Evolutionary conservation across 2,797 vertebrate genomes (phyloP).

Genomic region (Taenioides sp.): DNA sequence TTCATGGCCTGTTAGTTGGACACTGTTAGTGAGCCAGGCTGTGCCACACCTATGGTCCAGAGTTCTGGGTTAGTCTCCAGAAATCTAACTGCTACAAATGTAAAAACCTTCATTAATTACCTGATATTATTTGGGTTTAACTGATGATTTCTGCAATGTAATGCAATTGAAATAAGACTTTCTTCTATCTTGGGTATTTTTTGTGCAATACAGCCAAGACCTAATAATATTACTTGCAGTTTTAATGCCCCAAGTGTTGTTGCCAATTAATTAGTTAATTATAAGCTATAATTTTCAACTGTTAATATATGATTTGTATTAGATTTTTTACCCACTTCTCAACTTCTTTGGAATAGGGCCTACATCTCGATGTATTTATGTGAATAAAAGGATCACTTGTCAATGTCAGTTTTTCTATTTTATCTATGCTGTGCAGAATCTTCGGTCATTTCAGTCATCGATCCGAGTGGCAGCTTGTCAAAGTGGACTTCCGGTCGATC

Average conservation of each 20-base stretch:
- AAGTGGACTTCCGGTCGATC: slow-evolving; percentile 91
- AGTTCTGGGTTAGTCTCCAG: neutral
- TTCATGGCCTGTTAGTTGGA: too few species aligned
- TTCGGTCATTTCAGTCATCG: slow-evolving; percentile 94
- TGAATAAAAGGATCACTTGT: neutral
- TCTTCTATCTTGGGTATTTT: neutral
- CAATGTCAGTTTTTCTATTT: neutral
- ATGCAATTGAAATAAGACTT: too few species aligned
- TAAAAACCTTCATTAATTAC: neutral
- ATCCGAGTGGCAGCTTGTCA: slow-evolving; percentile 94
- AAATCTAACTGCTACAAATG: neutral
- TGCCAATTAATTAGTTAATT: neutral
- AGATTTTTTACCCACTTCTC: neutral
- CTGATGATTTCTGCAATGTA: too few species aligned
- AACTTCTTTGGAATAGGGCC: neutral
- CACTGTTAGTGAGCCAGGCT: neutral
- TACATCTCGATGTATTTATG: neutral
- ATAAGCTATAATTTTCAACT: neutral
- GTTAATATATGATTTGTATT: neutral
- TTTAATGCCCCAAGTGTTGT: neutral
- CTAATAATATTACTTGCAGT: neutral
- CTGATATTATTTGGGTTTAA: neutral
- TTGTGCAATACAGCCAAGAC: neutral
- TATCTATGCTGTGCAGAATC: slow-evolving; percentile 74
- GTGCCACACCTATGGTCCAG: neutral